These are phyloP conservation scores for Sternotherus odoratus DNA, from an alignment of 2,797 vertebrate genomes.

Conservation along the genomic window DNA sequence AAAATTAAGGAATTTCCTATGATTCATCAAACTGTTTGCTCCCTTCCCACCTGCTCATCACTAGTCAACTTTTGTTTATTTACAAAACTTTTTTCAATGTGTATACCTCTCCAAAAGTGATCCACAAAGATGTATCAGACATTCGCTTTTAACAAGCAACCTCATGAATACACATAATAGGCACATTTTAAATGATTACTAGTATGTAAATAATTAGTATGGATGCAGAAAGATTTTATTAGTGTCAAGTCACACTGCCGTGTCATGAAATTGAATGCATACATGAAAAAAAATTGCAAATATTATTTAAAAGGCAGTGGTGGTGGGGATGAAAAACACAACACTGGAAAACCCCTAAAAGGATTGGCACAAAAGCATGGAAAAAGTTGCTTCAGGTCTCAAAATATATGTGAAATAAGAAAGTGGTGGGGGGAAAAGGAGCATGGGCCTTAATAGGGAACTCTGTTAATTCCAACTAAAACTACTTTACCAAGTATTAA, in stretches of 20 bases:
- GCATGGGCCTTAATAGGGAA: background rate
- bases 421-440: conserved; percentile 28
- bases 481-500: conserved; percentile 30
- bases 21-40: background rate
- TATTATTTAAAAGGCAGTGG: background rate
- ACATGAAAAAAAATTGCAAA: background rate
- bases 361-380: background rate
- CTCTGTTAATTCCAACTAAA: conserved; percentile 26
- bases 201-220: background rate
- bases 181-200: background rate
- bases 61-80: background rate
- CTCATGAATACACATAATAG: background rate
- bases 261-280: background rate
- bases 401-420: conserved; percentile 53
- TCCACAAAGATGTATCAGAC: background rate
- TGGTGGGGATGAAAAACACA: background rate
- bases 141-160: background rate
- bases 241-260: background rate
- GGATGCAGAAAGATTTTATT: background rate
- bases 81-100: background rate
- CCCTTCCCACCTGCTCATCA: conserved; percentile 17
- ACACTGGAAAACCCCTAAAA: conserved; percentile 22
- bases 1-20: conserved; percentile 30
- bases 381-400: conserved; percentile 45
- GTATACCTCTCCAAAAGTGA: background rate